Evolutionary conservation across 2,113 vertebrate genomes (phyloP).

Genomic region (Syngnathoides biaculeatus): DNA sequence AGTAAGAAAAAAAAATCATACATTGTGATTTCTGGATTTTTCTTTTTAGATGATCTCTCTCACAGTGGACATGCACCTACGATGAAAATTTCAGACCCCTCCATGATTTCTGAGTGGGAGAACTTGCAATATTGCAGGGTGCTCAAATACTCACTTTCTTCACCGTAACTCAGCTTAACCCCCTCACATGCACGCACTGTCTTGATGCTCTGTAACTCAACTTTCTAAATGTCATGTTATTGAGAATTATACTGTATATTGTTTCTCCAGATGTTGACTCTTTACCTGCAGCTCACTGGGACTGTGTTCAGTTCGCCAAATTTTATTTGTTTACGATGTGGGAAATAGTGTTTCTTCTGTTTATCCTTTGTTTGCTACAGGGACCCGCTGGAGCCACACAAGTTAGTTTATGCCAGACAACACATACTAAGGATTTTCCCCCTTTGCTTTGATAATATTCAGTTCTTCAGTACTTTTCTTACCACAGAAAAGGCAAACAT

Average conservation of each 20-base stretch:
- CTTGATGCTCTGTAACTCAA: background rate
- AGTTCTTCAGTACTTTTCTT: background rate
- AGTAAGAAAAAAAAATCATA: too few species aligned
- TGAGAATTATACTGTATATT: constrained; percentile 20
- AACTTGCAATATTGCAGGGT: too few species aligned
- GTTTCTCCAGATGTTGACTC: constrained; percentile 22
- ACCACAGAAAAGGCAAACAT: background rate
- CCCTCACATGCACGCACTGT: too few species aligned
- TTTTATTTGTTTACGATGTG: constrained; percentile 24
- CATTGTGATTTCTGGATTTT: too few species aligned
- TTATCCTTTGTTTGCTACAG: constrained; percentile 30
- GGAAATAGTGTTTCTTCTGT: constrained; percentile 27
- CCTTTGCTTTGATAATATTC: background rate
- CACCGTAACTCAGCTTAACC: too few species aligned
- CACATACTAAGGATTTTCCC: constrained; percentile 5
- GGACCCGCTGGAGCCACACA: constrained; percentile 31
- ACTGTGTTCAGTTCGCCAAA: constrained; percentile 20
- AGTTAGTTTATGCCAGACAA: constrained; percentile 36
- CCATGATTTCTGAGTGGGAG: too few species aligned
- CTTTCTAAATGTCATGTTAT: constrained; percentile 21
- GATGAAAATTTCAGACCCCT: too few species aligned
- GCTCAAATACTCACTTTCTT: too few species aligned
- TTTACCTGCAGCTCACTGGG: constrained; percentile 42
- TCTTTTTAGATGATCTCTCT: too few species aligned
- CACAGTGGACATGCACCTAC: too few species aligned